Conservation (phyloP, 64 coral and sea anemone species). For the Trachythela sp. region DNA sequence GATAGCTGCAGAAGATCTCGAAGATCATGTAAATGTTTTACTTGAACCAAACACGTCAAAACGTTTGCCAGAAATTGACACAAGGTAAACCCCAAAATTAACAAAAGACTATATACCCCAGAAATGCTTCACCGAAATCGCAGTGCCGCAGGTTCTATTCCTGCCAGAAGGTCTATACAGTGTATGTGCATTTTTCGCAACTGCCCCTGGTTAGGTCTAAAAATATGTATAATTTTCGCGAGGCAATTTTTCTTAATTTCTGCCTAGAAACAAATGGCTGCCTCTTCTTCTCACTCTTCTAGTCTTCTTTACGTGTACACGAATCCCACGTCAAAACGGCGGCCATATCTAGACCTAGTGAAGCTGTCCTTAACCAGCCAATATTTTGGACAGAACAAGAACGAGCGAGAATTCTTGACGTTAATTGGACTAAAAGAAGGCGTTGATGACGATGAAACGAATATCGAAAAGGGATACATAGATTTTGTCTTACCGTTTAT, state of each 20-base stretch:
- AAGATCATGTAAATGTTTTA: slow-evolving; percentile 57
- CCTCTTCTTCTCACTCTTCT: slow-evolving; percentile 71
- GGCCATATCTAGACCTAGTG: slow-evolving; percentile 66
- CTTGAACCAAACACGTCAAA: slow-evolving; percentile 57
- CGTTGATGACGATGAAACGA: slow-evolving; percentile 61
- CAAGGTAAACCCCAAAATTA: slow-evolving; percentile 36
- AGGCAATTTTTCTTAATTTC: not conserved
- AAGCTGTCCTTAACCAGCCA: slow-evolving; percentile 63
- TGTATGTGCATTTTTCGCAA: no score
- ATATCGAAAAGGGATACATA: slow-evolving; percentile 70
- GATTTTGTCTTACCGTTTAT: slow-evolving; percentile 64
- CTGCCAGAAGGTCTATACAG: no score
- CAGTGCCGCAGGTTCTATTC: no score
- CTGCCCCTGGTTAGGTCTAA: no score
- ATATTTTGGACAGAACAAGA: slow-evolving; percentile 74
- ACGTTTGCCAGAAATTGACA: not conserved
- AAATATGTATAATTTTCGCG: not conserved
- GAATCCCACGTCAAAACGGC: slow-evolving; percentile 71
- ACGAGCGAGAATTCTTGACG: slow-evolving; percentile 50
- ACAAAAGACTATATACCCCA: no score
- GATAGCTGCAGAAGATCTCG: slow-evolving; percentile 61
- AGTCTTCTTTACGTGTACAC: slow-evolving; percentile 87
- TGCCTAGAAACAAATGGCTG: slow-evolving; percentile 66
- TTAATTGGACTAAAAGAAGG: slow-evolving; percentile 60
- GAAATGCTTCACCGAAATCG: no score